Conservation (phyloP, 2,113 vertebrate species). For the Columba livia region DNA sequence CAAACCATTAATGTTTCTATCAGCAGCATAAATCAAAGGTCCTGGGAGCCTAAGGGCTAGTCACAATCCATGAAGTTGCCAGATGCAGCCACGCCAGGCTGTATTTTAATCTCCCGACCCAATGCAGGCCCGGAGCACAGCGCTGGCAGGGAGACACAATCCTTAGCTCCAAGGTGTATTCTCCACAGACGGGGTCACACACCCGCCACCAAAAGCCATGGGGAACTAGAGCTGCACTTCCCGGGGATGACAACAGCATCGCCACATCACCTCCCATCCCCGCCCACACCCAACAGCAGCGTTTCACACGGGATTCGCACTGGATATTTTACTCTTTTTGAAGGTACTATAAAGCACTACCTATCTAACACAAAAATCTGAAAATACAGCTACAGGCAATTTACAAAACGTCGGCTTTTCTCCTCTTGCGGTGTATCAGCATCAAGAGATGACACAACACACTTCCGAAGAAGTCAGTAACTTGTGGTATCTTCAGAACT, state of each 20-base stretch:
- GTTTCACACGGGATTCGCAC: rapidly evolving
- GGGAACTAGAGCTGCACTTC: not conserved
- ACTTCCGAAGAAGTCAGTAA: not conserved
- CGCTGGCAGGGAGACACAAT: not conserved
- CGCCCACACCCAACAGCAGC: not conserved
- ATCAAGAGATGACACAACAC: not conserved
- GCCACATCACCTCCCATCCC: not conserved
- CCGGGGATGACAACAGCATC: not conserved
- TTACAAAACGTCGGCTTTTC: not conserved
- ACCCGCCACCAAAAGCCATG: not conserved
- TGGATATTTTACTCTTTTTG: not conserved
- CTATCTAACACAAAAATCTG: not conserved
- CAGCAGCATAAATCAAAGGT: not conserved
- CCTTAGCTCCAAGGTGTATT: not conserved
- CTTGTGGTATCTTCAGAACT: not conserved
- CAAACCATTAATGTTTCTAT: not conserved
- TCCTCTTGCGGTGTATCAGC: not conserved
- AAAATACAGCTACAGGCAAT: not conserved
- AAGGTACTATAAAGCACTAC: not conserved
- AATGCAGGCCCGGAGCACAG: rapidly evolving
- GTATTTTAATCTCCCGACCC: not conserved
- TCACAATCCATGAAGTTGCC: not conserved
- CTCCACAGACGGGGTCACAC: rapidly evolving
- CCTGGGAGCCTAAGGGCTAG: not conserved
- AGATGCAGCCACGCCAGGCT: rapidly evolving